Conservation (phyloP, 2,888 invertebrate species). For the Lamellibrachia columna region DNA sequence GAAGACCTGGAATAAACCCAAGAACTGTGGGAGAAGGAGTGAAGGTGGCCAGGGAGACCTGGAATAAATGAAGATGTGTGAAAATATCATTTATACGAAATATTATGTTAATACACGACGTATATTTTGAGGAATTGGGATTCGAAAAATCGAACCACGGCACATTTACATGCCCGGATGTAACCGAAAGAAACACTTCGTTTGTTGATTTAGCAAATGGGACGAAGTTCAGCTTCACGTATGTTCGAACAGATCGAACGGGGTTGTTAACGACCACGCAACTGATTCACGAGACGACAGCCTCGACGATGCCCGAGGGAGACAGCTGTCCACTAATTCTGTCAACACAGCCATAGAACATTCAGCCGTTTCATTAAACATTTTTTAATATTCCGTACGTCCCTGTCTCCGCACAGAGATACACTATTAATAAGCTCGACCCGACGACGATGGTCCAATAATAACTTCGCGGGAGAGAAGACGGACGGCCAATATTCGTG, state of each 20-base stretch:
- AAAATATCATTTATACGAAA: neutral
- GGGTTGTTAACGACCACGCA: too few species aligned
- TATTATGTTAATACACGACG: neutral
- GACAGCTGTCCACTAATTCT: neutral
- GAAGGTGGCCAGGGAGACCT: too few species aligned
- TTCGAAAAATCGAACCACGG: neutral
- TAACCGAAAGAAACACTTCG: neutral
- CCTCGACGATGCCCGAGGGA: neutral
- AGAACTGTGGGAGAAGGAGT: too few species aligned
- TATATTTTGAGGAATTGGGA: neutral
- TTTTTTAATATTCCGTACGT: neutral
- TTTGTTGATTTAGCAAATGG: too few species aligned
- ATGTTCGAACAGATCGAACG: too few species aligned
- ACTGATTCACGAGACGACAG: neutral
- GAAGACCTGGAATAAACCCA: too few species aligned
- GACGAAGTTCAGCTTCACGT: too few species aligned
- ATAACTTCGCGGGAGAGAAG: neutral
- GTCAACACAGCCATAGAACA: neutral
- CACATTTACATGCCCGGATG: neutral
- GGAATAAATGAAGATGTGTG: too few species aligned
- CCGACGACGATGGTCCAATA: neutral
- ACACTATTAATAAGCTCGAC: neutral
- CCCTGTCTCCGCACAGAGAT: neutral
- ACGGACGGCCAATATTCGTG: neutral
- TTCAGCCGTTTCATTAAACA: neutral